Percentiles rank a stretch among this genome's conserved stretches.
Conservation (phyloP, 2,797 vertebrate genomes). For the Onychomys arenicola region DNA sequence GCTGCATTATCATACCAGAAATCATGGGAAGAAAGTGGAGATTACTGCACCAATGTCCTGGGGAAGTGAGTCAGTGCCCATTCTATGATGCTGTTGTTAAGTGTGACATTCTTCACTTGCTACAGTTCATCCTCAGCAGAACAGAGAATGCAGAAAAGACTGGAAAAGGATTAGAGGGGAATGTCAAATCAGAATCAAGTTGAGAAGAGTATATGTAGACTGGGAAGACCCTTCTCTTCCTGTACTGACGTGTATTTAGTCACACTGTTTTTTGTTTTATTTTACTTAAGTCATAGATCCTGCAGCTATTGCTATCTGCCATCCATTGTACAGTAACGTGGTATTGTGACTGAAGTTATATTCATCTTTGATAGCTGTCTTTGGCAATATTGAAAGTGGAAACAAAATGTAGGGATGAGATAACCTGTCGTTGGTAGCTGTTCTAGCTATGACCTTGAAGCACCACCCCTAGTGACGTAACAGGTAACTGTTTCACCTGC, state of each 20-base stretch:
- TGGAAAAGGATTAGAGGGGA: background rate
- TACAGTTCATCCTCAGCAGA: background rate
- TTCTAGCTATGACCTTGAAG: no score
- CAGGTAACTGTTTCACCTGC: no score
- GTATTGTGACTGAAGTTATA: background rate
- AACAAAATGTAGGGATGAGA: slow-evolving; percentile 19
- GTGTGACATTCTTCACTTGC: background rate
- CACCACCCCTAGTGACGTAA: no score
- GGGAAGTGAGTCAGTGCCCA: background rate
- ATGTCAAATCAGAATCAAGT: background rate
- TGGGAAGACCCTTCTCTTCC: slow-evolving; percentile 20
- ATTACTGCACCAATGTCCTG: background rate
- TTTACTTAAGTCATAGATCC: slow-evolving; percentile 36
- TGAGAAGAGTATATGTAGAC: background rate
- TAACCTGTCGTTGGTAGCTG: no score
- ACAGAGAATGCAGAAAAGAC: background rate
- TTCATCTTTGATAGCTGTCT: slow-evolving; percentile 12
- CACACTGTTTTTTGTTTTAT: background rate
- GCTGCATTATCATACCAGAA: background rate
- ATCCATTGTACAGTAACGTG: background rate
- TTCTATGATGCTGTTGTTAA: background rate
- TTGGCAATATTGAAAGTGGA: slow-evolving; percentile 36
- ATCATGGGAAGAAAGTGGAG: background rate
- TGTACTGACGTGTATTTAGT: background rate
- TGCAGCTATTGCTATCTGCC: slow-evolving; percentile 26